phyloP scores from a whole-genome alignment of 2,888 invertebrate genomes.

The Limnephilus auricula region DNA sequence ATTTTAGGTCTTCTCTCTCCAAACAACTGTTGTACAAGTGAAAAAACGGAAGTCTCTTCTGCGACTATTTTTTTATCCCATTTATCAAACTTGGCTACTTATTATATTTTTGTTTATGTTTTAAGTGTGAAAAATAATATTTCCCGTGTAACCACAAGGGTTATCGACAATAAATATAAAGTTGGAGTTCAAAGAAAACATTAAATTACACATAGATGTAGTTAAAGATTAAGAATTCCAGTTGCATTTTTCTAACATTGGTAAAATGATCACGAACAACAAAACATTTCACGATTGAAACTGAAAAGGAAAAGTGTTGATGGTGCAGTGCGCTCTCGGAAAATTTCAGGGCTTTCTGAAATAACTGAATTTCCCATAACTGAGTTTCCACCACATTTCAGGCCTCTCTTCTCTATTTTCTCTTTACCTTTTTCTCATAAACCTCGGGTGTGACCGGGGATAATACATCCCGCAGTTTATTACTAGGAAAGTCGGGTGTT shows the following conservation, averaged over 20 bases:
- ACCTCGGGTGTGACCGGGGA: constrained; percentile 42
- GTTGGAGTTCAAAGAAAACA: neutral
- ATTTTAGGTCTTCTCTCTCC: too few species aligned
- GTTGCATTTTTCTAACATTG: neutral
- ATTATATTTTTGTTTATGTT: too few species aligned
- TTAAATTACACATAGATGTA: neutral
- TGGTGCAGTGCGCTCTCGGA: constrained; percentile 9
- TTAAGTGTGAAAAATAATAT: too few species aligned
- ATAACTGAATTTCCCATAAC: constrained; percentile 47
- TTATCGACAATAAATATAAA: too few species aligned
- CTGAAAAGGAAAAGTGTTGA: neutral
- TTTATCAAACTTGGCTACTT: too few species aligned
- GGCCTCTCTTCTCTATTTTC: constrained; percentile 1
- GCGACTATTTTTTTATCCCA: too few species aligned
- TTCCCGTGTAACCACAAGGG: too few species aligned
- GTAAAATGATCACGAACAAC: neutral
- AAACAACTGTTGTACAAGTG: too few species aligned
- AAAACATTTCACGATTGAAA: neutral
- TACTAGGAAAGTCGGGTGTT: constrained; percentile 18
- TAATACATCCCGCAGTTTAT: constrained; percentile 47
- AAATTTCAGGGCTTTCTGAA: constrained; percentile 15
- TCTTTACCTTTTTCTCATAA: constrained; percentile 44
- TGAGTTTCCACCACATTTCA: constrained; percentile 5
- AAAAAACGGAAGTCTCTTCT: too few species aligned
- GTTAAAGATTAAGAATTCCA: neutral